phyloP scores from a whole-genome alignment of 2,888 invertebrate genomes.

The Tricholauxania praeusta region DNA sequence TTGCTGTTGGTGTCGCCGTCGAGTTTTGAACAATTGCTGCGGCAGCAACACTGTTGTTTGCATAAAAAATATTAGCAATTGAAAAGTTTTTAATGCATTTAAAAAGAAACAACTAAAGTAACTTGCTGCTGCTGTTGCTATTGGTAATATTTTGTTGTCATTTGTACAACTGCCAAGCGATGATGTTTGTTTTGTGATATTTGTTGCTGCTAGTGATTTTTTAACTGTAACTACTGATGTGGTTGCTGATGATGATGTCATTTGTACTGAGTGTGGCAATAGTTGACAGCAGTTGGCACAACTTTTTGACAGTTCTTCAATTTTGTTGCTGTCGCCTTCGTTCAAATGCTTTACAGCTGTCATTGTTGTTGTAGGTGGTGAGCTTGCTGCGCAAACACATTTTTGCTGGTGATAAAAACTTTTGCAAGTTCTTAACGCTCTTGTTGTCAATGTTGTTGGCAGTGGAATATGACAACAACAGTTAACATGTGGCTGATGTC shows the following conservation, averaged over 20 bases:
- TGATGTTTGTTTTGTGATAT: neutral
- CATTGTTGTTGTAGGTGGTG: too few species aligned
- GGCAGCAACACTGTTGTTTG: constrained; percentile 46
- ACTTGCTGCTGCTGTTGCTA: constrained; percentile 37
- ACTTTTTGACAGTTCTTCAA: neutral
- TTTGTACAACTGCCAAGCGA: constrained; percentile 17
- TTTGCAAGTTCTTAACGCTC: neutral
- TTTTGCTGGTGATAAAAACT: neutral
- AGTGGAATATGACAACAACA: neutral
- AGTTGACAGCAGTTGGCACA: constrained; percentile 1
- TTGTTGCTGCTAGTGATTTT: constrained; percentile 32
- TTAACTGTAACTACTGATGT: constrained; percentile 37
- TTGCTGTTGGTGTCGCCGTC: constrained; percentile 7
- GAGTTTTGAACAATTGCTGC: constrained; percentile 15
- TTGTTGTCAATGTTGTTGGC: neutral
- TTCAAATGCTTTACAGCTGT: neutral
- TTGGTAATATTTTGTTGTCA: constrained; percentile 30
- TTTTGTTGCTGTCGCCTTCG: neutral
- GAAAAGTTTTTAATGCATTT: constrained; percentile 49
- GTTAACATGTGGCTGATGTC: too few species aligned
- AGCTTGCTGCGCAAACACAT: too few species aligned
- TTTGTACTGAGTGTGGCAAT: constrained; percentile 8
- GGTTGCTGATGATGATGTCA: constrained; percentile 30
- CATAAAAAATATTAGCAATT: constrained; percentile 47
- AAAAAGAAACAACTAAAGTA: constrained; percentile 24